These are phyloP conservation scores for Discoglossus pictus DNA, from an alignment of 2,797 vertebrate species.

Conservation along the genomic window DNA sequence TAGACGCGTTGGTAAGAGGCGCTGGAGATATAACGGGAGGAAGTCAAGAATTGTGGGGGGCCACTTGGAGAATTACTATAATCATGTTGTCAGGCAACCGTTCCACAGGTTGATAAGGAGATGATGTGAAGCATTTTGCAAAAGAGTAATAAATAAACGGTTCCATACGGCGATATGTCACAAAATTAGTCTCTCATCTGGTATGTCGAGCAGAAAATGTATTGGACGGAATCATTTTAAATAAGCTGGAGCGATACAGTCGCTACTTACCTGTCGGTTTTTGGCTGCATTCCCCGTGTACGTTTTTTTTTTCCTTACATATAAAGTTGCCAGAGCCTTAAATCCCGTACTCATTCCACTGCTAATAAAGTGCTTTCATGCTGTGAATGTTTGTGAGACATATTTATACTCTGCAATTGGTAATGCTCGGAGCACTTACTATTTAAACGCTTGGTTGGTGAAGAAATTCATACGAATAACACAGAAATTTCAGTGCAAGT, in stretches of 20 bases:
- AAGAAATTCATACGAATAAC: no score
- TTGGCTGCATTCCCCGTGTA: no score
- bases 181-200: constrained; percentile 8
- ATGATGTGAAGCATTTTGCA: constrained; percentile 19
- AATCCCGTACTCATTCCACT: no score
- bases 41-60: constrained; percentile 16
- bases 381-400: no score
- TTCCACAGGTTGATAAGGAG: constrained; percentile 21
- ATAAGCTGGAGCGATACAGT: neutral
- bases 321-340: neutral
- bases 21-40: neutral
- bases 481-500: no score
- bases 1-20: no score
- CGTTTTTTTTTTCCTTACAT: neutral
- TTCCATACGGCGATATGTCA: constrained; percentile 7
- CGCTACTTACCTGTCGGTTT: no score
- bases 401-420: no score
- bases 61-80: constrained; percentile 12
- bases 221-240: constrained; percentile 5
- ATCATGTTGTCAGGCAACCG: constrained; percentile 36
- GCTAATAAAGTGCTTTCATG: no score
- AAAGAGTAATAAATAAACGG: constrained; percentile 16
- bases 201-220: constrained; percentile 1
- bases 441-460: no score
- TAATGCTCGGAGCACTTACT: no score